Percentiles rank a stretch among this genome's conserved stretches.
Conservation (phyloP, 2,888 invertebrate species). For the Eubasilissa splendida region DNA sequence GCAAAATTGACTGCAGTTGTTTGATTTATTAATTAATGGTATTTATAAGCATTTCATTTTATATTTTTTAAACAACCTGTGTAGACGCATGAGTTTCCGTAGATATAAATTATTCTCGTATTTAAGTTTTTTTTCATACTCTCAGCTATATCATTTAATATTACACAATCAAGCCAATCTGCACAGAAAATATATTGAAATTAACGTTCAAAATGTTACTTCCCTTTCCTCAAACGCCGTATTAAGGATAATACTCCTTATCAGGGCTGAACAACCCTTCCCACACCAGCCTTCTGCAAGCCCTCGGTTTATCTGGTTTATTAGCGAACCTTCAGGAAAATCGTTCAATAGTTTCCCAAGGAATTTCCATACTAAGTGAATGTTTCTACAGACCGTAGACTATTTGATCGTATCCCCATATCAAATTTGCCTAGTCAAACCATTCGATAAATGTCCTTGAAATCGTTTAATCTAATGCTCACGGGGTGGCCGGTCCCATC, state of each 20-base stretch:
- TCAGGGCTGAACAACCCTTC: conserved; percentile 26
- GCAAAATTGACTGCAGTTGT: too few species aligned
- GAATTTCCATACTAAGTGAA: conserved; percentile 36
- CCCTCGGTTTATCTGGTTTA: conserved; percentile 23
- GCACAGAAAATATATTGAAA: too few species aligned
- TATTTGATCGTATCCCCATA: conserved; percentile 5
- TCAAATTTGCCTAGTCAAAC: conserved; percentile 25
- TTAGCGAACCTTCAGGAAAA: neutral
- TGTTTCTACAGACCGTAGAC: conserved; percentile 8
- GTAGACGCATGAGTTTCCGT: too few species aligned
- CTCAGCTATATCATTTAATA: too few species aligned
- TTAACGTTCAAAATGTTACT: neutral
- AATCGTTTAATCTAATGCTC: conserved; percentile 13
- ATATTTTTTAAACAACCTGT: too few species aligned
- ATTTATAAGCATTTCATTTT: too few species aligned
- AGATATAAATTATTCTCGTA: too few species aligned
- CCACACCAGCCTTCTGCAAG: conserved; percentile 6
- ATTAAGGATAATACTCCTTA: conserved; percentile 26
- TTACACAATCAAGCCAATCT: too few species aligned
- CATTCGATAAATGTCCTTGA: neutral
- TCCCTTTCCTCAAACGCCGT: conserved; percentile 4
- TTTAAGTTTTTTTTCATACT: too few species aligned
- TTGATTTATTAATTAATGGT: too few species aligned
- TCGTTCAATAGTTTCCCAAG: conserved; percentile 17
- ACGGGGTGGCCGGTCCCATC: too few species aligned